phyloP scores from a whole-genome alignment of 2,888 invertebrate species.

The Atethmia centrago region DNA sequence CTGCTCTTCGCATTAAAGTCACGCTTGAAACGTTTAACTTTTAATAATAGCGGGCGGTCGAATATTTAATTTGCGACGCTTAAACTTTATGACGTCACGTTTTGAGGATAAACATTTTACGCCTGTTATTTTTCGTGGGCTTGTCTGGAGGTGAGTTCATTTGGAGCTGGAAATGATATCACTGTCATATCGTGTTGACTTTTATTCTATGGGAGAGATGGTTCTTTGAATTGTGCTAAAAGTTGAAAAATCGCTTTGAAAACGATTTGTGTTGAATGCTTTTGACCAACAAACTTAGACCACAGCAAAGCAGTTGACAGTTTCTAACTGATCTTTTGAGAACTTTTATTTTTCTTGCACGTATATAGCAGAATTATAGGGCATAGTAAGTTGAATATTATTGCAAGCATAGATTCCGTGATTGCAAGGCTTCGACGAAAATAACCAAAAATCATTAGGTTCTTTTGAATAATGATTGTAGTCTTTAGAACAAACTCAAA shows the following conservation, averaged over 20 bases:
- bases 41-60: conserved; percentile 53
- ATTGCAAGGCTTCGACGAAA: neutral
- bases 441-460: neutral
- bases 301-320: neutral
- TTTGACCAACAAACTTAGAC: neutral
- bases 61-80: conserved; percentile 59
- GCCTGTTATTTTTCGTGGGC: conserved; percentile 43
- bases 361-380: neutral
- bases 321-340: neutral
- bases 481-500: neutral
- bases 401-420: too few relatives aligned
- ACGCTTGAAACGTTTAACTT: conserved; percentile 52
- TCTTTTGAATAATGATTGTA: neutral
- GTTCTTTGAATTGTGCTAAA: neutral
- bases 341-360: neutral
- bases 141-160: conserved; percentile 27
- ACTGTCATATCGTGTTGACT: neutral
- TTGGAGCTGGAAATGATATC: conserved; percentile 28
- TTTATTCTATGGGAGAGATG: too few relatives aligned
- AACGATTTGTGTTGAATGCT: neutral
- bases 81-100: conserved; percentile 63
- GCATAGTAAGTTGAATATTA: neutral
- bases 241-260: neutral
- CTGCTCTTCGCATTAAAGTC: conserved; percentile 47
- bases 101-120: conserved; percentile 53